These are phyloP conservation scores for Prosapia bicincta DNA, from an alignment of 2,888 invertebrate genomes.

Conservation along the genomic window DNA sequence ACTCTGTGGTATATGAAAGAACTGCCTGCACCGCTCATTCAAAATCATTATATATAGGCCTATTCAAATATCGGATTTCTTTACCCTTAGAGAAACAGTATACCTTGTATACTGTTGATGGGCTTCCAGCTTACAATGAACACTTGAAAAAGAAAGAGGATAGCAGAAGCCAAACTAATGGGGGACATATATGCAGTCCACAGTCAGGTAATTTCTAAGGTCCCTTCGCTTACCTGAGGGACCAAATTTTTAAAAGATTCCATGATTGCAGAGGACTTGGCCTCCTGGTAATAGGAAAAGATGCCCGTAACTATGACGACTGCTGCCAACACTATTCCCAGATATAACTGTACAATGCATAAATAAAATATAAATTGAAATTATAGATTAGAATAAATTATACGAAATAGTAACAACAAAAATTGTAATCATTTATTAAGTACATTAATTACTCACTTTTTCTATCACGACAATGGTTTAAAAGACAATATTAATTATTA, in stretches of 20 bases:
- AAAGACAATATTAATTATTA: too few relatives aligned
- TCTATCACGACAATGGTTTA: too few relatives aligned
- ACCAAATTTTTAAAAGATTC: constrained; percentile 99
- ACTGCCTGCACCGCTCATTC: too few relatives aligned
- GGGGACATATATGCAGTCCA: background rate
- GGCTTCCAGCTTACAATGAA: constrained; percentile 27
- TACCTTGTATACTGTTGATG: background rate
- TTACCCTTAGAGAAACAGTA: background rate
- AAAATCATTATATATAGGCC: too few relatives aligned
- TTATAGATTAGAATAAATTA: too few relatives aligned
- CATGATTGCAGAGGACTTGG: constrained; percentile 98
- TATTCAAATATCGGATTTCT: background rate
- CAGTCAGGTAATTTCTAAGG: background rate
- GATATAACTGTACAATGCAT: constrained; percentile 61
- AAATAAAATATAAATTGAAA: background rate
- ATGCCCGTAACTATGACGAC: constrained; percentile 98
- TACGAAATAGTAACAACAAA: too few relatives aligned
- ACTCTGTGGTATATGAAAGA: too few relatives aligned
- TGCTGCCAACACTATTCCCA: constrained; percentile 91
- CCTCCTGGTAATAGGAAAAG: constrained; percentile 98
- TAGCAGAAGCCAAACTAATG: constrained; percentile 23
- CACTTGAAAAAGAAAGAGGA: constrained; percentile 2
- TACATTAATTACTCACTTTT: too few relatives aligned
- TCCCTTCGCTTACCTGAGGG: constrained; percentile 52
- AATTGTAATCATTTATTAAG: too few relatives aligned